A percentile compares a stretch with the other conserved stretches of the same genome.
Conservation (phyloP, 1,140 invertebrate species). For the Drosophila watanabei region DNA sequence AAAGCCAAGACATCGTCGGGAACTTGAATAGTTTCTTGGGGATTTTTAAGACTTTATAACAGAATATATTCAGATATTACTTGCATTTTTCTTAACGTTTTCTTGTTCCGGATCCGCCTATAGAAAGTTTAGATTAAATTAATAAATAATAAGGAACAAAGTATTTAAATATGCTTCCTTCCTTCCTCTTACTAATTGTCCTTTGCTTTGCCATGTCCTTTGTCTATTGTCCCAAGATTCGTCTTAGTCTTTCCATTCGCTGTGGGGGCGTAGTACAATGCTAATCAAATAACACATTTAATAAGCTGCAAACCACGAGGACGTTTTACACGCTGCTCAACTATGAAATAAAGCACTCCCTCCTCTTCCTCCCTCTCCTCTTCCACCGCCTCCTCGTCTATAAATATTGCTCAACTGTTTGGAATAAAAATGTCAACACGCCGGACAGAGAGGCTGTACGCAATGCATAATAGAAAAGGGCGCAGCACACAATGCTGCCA, state of each 20-base stretch:
- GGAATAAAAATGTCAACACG: slow-evolving; percentile 82
- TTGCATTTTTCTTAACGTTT: neutral
- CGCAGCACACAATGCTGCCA: slow-evolving; percentile 45
- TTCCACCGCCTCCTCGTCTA: slow-evolving; percentile 15
- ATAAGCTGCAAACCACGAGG: slow-evolving; percentile 26
- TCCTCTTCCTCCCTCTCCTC: neutral
- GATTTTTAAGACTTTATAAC: no score
- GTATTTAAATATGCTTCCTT: no score
- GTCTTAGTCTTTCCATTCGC: slow-evolving; percentile 21
- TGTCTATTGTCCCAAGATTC: neutral
- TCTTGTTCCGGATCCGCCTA: neutral
- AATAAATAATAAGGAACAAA: neutral
- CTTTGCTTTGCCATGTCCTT: neutral
- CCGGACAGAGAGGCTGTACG: slow-evolving; percentile 53
- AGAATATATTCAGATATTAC: neutral
- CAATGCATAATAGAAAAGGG: slow-evolving; percentile 77
- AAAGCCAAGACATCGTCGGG: no score
- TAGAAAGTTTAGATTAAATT: neutral
- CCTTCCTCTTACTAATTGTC: neutral
- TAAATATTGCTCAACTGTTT: slow-evolving; percentile 79
- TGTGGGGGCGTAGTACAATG: slow-evolving; percentile 13
- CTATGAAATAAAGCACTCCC: slow-evolving; percentile 13
- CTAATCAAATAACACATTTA: slow-evolving; percentile 48
- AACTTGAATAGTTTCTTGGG: no score
- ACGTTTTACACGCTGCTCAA: slow-evolving; percentile 13